Percentiles rank a stretch among this genome's conserved stretches.
Conservation (phyloP, 2,113 vertebrate species). For the Cynocephalus volans region DNA sequence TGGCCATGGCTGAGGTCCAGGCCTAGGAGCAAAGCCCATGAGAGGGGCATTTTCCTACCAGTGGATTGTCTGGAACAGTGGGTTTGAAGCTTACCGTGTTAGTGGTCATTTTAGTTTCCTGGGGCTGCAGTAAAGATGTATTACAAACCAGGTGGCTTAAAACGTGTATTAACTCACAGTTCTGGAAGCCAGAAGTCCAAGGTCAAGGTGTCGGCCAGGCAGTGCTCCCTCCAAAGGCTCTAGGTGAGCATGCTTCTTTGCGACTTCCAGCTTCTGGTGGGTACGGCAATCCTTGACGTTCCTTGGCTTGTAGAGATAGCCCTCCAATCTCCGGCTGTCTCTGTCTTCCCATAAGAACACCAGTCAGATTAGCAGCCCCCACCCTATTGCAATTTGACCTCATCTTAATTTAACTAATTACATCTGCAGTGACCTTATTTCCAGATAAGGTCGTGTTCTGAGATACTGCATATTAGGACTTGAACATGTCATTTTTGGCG, state of each 20-base stretch:
- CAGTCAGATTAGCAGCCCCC: too few relatives aligned
- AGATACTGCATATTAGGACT: neutral
- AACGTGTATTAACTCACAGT: neutral
- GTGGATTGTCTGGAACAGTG: fast-evolving
- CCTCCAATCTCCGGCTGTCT: fast-evolving
- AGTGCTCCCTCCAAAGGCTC: too few relatives aligned
- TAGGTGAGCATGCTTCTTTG: neutral
- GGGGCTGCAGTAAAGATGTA: neutral
- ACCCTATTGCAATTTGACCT: fast-evolving
- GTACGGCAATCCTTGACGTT: fast-evolving
- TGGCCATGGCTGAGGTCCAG: neutral
- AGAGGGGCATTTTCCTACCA: neutral
- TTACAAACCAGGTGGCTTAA: fast-evolving
- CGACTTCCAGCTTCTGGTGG: neutral
- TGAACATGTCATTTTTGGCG: neutral
- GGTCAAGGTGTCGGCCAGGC: fast-evolving
- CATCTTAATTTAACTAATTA: neutral
- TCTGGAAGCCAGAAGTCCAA: neutral
- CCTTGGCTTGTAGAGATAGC: fast-evolving
- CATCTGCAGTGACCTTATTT: fast-evolving
- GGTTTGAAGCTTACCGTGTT: fast-evolving
- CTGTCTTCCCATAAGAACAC: neutral
- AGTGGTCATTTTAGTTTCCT: fast-evolving
- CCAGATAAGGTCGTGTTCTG: neutral
- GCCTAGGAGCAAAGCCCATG: neutral